phyloP scores from a whole-genome alignment of 2,888 invertebrate genomes.

The Nasonovia ribisnigri region DNA sequence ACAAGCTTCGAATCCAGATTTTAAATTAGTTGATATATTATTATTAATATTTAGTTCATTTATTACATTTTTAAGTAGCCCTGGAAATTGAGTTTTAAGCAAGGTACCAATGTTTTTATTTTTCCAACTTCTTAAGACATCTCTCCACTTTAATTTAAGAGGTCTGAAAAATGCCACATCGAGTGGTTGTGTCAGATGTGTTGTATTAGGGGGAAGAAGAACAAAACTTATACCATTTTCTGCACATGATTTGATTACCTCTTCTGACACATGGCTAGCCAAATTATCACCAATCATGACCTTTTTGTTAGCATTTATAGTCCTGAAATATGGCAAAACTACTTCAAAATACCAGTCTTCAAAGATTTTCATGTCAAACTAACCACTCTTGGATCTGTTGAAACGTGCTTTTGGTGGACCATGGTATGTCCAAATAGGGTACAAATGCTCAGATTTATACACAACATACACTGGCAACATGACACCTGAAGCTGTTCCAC shows the following conservation, averaged over 20 bases:
- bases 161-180: conserved; percentile 46
- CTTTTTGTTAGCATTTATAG: conserved; percentile 3
- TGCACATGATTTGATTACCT: conserved; percentile 24
- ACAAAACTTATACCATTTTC: conserved; percentile 27
- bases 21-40: not conserved
- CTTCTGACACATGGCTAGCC: conserved; percentile 12
- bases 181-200: conserved; percentile 43
- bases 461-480: no score
- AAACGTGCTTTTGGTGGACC: no score
- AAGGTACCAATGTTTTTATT: no score
- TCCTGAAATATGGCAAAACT: conserved; percentile 16
- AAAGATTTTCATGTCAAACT: not conserved
- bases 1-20: conserved; percentile 20
- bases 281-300: conserved; percentile 50
- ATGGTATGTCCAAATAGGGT: no score
- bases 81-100: not conserved
- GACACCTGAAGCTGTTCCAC: no score
- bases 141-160: not conserved
- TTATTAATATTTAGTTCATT: not conserved
- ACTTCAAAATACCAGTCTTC: conserved; percentile 20
- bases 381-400: no score
- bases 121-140: no score
- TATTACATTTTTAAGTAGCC: not conserved
- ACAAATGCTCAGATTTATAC: no score
- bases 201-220: conserved; percentile 30